These are phyloP conservation scores for Rhopilema esculentum DNA, from an alignment of 30 jellyfish, hydroid and myxozoan genomes.

Conservation along the genomic window DNA sequence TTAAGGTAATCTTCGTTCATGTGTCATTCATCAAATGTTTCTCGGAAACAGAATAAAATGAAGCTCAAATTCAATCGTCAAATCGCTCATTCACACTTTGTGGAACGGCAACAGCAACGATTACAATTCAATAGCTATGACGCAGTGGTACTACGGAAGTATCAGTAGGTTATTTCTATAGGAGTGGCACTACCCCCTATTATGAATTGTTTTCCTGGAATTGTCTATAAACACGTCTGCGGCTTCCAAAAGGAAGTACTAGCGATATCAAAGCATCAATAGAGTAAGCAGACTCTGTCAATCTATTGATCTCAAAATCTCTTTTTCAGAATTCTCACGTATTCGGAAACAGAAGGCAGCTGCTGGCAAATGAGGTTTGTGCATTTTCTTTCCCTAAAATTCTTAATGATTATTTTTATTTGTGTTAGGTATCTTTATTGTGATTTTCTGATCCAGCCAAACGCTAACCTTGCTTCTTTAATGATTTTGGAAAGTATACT, in stretches of 20 bases:
- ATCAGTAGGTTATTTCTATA: background rate
- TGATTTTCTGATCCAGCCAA: too few relatives aligned
- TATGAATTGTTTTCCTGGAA: background rate
- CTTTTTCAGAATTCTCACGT: background rate
- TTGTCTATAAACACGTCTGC: background rate
- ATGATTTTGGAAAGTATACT: too few relatives aligned
- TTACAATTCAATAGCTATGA: background rate
- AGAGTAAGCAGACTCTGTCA: background rate
- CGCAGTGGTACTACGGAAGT: background rate
- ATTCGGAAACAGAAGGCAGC: background rate
- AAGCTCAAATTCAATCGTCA: background rate
- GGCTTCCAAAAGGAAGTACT: background rate
- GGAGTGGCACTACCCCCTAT: background rate
- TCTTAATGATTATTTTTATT: too few relatives aligned
- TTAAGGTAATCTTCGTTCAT: background rate
- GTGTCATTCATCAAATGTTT: background rate
- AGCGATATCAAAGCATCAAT: background rate
- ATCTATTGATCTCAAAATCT: background rate
- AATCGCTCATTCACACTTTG: background rate
- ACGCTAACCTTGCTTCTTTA: too few relatives aligned
- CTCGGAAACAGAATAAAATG: background rate
- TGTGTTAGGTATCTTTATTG: background rate
- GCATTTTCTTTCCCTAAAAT: too few relatives aligned
- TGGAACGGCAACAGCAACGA: background rate
- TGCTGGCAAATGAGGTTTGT: background rate